These are phyloP conservation scores for Ephialtes manifestator DNA, from an alignment of 2,888 invertebrate species.

Conservation along the genomic window DNA sequence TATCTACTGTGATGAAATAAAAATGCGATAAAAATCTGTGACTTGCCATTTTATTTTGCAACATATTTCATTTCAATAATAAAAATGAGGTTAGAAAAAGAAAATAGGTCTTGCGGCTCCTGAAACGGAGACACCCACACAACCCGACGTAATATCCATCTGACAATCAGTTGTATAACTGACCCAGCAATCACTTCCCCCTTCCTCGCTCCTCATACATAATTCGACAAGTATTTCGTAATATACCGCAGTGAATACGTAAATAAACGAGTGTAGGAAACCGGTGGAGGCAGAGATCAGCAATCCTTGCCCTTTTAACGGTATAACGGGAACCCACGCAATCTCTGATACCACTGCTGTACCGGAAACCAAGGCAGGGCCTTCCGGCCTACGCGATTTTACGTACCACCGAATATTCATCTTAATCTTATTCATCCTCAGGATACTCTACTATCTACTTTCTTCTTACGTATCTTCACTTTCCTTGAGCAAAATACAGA, in stretches of 20 bases:
- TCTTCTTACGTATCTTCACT: neutral
- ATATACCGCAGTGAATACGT: slow-evolving; percentile 44
- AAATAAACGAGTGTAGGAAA: slow-evolving; percentile 60
- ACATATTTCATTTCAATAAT: neutral
- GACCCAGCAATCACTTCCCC: neutral
- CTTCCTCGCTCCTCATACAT: slow-evolving; percentile 26
- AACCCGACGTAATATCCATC: neutral
- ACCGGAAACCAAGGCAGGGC: slow-evolving; percentile 47
- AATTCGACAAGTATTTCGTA: slow-evolving; percentile 63
- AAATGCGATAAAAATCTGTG: neutral
- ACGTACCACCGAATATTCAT: slow-evolving; percentile 28
- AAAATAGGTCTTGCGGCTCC: neutral
- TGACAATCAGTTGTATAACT: slow-evolving; percentile 2
- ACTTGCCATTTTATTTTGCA: neutral
- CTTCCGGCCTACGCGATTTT: slow-evolving; percentile 40
- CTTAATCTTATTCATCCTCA: neutral
- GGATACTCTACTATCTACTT: neutral
- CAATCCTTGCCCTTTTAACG: slow-evolving; percentile 50
- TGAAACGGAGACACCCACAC: neutral
- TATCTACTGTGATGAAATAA: no score
- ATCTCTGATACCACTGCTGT: slow-evolving; percentile 61
- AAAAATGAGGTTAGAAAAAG: neutral
- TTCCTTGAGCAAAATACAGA: neutral
- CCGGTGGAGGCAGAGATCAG: slow-evolving; percentile 68
- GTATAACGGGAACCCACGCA: slow-evolving; percentile 71